Percentiles rank a stretch among this genome's conserved stretches.
phyloP scores from a whole-genome alignment of 1,140 invertebrate species.

The Philopotamus ludificatus region DNA sequence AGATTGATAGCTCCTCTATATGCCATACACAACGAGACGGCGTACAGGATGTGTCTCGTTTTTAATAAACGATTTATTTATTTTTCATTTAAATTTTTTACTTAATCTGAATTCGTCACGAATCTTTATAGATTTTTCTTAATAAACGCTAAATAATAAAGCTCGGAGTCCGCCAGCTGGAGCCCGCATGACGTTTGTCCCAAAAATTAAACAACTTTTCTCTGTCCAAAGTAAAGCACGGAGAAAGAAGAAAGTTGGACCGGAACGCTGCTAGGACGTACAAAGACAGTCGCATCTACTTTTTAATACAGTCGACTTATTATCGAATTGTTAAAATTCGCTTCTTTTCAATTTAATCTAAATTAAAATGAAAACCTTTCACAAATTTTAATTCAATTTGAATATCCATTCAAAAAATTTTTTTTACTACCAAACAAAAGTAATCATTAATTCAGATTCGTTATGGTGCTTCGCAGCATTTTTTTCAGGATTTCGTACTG shows the following conservation, averaged over 20 bases:
- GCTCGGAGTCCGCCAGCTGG: background rate
- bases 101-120: too few relatives aligned
- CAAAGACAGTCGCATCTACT: background rate
- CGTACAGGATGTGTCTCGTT: too few relatives aligned
- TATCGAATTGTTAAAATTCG: constrained; percentile 31
- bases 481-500: background rate
- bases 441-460: too few relatives aligned
- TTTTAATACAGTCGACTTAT: constrained; percentile 29
- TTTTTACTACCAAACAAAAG: background rate
- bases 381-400: background rate
- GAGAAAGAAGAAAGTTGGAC: constrained; percentile 21
- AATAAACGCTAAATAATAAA: too few relatives aligned
- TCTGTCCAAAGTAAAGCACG: constrained; percentile 5
- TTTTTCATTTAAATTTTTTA: too few relatives aligned
- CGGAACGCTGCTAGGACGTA: background rate
- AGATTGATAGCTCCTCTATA: constrained; percentile 36
- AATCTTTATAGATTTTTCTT: constrained; percentile 1
- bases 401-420: background rate
- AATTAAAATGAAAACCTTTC: background rate
- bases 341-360: background rate
- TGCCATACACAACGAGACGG: background rate
- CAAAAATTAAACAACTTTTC: constrained; percentile 37
- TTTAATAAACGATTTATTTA: too few relatives aligned
- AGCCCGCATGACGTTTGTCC: constrained; percentile 25
- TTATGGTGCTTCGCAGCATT: too few relatives aligned